A percentile compares a stretch with the other conserved stretches of the same genome.
Conservation (phyloP, 2,888 invertebrate genomes). For the Netelia virgata region DNA sequence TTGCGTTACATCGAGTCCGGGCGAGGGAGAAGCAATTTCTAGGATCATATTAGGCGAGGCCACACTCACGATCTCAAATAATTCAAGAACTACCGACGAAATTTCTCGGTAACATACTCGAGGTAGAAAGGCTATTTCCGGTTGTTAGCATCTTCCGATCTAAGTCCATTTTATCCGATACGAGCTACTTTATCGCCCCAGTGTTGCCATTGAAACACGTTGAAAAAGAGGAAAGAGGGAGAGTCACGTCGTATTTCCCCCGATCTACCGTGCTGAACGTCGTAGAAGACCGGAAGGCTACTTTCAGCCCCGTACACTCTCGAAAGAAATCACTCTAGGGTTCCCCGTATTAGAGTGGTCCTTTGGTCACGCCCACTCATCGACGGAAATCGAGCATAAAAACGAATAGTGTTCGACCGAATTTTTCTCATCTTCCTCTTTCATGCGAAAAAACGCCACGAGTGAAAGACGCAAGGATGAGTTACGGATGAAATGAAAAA, state of each 20-base stretch:
- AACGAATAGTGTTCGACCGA: not conserved
- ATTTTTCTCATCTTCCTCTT: conserved; percentile 8
- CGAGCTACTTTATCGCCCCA: conserved; percentile 14
- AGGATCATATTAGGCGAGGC: not conserved
- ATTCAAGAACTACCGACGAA: conserved; percentile 41
- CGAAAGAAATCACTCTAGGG: not conserved
- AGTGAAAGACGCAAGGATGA: not conserved
- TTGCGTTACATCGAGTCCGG: not conserved
- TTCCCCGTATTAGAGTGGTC: not conserved
- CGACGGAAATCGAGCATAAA: conserved; percentile 16
- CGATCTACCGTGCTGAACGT: not conserved
- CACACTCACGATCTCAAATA: conserved; percentile 2
- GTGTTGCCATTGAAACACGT: not conserved
- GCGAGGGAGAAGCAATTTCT: not conserved
- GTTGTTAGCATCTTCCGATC: conserved; percentile 3
- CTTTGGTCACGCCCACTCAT: conserved; percentile 15
- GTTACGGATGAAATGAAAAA: not conserved
- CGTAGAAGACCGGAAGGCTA: not conserved
- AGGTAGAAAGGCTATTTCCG: conserved; percentile 6
- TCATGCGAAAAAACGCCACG: not conserved
- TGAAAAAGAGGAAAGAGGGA: not conserved
- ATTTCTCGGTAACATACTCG: conserved; percentile 26
- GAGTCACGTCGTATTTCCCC: not conserved
- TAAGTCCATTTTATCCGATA: not conserved
- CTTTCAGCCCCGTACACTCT: not conserved